Conservation (phyloP, 2,888 invertebrate genomes). For the Agrochola circellaris region DNA sequence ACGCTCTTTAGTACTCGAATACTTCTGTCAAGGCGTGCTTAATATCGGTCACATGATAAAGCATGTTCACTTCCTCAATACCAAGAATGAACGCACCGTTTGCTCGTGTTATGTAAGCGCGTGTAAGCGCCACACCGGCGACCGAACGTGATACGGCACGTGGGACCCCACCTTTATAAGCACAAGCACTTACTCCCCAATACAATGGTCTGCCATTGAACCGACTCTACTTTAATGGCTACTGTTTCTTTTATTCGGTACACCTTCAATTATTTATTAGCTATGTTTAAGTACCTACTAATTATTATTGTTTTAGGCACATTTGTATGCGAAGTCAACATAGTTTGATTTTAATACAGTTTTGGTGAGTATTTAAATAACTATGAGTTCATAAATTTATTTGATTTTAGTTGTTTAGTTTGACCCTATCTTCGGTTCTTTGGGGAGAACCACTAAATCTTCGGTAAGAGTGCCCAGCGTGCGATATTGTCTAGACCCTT, state of each 20-base stretch:
- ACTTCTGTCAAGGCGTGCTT: slow-evolving; percentile 35
- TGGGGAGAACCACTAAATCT: slow-evolving; percentile 12
- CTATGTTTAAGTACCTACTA: slow-evolving; percentile 10
- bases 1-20: slow-evolving; percentile 2
- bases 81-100: slow-evolving; percentile 62
- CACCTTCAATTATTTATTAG: slow-evolving; percentile 39
- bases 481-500: slow-evolving; percentile 34
- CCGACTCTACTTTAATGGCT: slow-evolving; percentile 50
- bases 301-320: slow-evolving; percentile 46
- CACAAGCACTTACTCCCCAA: slow-evolving; percentile 28
- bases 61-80: slow-evolving; percentile 65
- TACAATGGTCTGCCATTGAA: slow-evolving; percentile 69
- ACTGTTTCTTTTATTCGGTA: slow-evolving; percentile 34
- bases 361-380: slow-evolving; percentile 15
- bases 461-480: slow-evolving; percentile 6
- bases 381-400: slow-evolving; percentile 25
- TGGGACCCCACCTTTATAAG: slow-evolving; percentile 49
- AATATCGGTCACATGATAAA: slow-evolving; percentile 61
- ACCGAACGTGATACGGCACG: slow-evolving; percentile 71
- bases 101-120: slow-evolving; percentile 66
- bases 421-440: background rate
- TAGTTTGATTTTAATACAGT: slow-evolving; percentile 26
- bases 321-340: slow-evolving; percentile 50
- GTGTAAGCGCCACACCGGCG: slow-evolving; percentile 66
- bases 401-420: background rate